Conservation (phyloP, 2,113 vertebrate species). For the Bambusicola thoracicus region DNA sequence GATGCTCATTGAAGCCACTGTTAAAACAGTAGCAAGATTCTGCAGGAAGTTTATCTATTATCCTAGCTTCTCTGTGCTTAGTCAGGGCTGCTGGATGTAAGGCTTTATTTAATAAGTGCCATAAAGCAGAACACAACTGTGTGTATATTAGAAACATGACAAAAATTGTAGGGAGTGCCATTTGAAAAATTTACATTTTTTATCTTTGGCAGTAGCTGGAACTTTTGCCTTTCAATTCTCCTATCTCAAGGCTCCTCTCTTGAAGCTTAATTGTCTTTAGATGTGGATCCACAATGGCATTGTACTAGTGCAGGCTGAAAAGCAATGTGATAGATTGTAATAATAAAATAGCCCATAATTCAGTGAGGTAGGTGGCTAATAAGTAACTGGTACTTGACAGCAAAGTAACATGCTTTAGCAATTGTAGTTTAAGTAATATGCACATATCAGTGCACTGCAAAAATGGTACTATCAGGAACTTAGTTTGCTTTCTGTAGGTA, state of each 20-base stretch:
- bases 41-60: neutral
- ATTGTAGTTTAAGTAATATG: neutral
- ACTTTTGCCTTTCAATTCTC: neutral
- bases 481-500: neutral
- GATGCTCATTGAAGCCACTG: neutral
- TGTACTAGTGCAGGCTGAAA: neutral
- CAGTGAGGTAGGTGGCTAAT: neutral
- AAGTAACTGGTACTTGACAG: neutral
- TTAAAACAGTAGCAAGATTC: neutral
- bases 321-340: neutral
- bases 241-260: neutral
- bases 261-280: neutral
- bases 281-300: neutral
- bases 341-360: neutral
- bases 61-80: neutral
- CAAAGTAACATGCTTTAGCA: neutral
- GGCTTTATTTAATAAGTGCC: neutral
- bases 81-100: neutral
- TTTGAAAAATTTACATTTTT: neutral
- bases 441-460: neutral
- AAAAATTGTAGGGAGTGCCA: neutral
- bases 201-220: neutral
- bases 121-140: neutral
- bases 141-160: neutral
- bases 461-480: neutral